A percentile compares a stretch with the other conserved stretches of the same genome.
These are phyloP conservation scores for Megaceryle alcyon DNA, from an alignment of 2,797 vertebrate genomes.

Conservation along the genomic window DNA sequence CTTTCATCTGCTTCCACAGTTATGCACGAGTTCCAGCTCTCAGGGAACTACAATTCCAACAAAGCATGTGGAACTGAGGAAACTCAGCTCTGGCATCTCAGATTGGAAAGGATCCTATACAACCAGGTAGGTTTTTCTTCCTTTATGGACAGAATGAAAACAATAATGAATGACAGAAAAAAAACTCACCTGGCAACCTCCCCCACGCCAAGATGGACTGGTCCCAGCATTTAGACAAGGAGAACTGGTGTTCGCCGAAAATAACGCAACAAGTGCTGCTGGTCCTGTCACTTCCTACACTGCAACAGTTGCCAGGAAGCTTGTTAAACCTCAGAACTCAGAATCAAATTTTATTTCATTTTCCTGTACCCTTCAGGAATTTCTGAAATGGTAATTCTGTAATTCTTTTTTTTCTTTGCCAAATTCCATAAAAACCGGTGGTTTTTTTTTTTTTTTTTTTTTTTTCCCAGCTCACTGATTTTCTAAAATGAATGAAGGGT, in stretches of 20 bases:
- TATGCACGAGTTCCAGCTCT: conserved; percentile 2
- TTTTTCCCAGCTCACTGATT: conserved; percentile 51
- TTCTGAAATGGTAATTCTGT: conserved; percentile 45
- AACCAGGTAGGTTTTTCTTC: neutral
- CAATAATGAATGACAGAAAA: neutral
- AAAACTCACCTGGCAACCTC: neutral
- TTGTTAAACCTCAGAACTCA: conserved; percentile 4
- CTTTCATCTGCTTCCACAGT: conserved; percentile 66
- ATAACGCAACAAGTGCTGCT: neutral
- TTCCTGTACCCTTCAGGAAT: conserved; percentile 53
- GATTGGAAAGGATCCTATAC: neutral
- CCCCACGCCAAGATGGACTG: neutral
- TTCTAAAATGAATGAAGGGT: conserved; percentile 45
- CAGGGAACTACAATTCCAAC: conserved; percentile 20
- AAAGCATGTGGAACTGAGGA: neutral
- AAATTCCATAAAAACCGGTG: conserved; percentile 24
- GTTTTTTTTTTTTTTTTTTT: conserved; percentile 30
- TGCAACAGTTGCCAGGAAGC: neutral
- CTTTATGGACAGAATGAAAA: neutral
- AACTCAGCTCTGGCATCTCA: neutral
- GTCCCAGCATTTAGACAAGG: neutral
- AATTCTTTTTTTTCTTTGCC: conserved; percentile 3
- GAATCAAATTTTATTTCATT: conserved; percentile 41
- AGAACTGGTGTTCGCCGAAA: conserved; percentile 6
- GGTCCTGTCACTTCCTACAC: neutral